Evolutionary conservation across 2,888 invertebrate species (phyloP).

Genomic region (Luperina testacea): DNA sequence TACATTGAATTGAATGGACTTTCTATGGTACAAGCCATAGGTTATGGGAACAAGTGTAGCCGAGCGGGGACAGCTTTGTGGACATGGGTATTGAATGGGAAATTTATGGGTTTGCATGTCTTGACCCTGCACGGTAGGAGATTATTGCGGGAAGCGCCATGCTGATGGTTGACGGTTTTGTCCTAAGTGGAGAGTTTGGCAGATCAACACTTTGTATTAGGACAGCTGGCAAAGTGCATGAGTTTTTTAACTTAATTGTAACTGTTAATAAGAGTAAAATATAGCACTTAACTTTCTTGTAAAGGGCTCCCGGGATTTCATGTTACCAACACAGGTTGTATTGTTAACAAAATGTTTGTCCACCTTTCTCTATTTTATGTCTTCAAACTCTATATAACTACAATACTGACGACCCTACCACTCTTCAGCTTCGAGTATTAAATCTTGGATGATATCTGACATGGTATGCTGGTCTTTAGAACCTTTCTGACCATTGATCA

Average conservation of each 20-base stretch:
- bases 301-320: not conserved
- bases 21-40: conserved; percentile 67
- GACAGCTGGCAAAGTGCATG: not conserved
- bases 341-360: not conserved
- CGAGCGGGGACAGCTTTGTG: conserved; percentile 65
- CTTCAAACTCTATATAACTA: too few species aligned
- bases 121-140: conserved; percentile 60
- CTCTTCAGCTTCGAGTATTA: not conserved
- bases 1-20: conserved; percentile 67
- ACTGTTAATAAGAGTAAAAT: not conserved
- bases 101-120: conserved; percentile 64
- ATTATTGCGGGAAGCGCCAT: conserved; percentile 43
- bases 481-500: not conserved
- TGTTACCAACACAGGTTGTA: too few species aligned
- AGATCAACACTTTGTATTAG: not conserved
- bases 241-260: not conserved
- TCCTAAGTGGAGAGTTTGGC: conserved; percentile 23
- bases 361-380: too few species aligned
- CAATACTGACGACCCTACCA: not conserved
- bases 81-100: conserved; percentile 65
- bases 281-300: not conserved
- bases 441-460: not conserved
- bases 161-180: conserved; percentile 17
- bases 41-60: conserved; percentile 70
- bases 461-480: not conserved